These are phyloP conservation scores for Melanocharis versteri DNA, from an alignment of 2,113 vertebrate genomes.

Conservation along the genomic window DNA sequence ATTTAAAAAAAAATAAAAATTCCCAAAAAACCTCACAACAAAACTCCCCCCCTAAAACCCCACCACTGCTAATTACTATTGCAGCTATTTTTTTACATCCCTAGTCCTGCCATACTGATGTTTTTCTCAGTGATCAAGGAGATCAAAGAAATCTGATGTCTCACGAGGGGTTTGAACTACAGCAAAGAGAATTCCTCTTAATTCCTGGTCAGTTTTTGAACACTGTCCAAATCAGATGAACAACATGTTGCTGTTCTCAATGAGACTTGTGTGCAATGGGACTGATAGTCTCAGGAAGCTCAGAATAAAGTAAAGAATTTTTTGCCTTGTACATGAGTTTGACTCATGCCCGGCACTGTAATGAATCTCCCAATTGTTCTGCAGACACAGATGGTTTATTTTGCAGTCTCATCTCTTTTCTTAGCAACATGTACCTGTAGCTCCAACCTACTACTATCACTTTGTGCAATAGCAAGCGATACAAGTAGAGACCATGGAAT, in stretches of 20 bases:
- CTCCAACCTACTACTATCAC: neutral
- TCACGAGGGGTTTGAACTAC: conserved; percentile 33
- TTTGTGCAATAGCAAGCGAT: rapidly evolving
- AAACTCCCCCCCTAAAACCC: neutral
- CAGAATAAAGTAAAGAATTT: neutral
- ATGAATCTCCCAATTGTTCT: neutral
- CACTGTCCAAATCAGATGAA: conserved; percentile 26
- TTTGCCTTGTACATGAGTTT: neutral
- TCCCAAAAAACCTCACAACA: rapidly evolving
- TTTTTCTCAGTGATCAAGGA: neutral
- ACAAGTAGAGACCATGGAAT: neutral
- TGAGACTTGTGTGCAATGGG: neutral
- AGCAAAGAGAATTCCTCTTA: conserved; percentile 12
- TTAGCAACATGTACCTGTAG: neutral
- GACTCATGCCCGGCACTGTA: neutral
- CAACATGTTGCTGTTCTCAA: conserved; percentile 20
- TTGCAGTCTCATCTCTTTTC: neutral
- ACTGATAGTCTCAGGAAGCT: neutral
- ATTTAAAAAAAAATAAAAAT: neutral
- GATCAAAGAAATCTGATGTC: conserved; percentile 53
- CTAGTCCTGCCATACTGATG: neutral
- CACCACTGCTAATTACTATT: neutral
- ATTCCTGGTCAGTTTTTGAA: conserved; percentile 26
- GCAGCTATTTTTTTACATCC: neutral
- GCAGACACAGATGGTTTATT: neutral